Percentiles rank a stretch among this genome's conserved stretches.
phyloP scores from a whole-genome alignment of 2,888 invertebrate species.

The Macroteleia sp. region DNA sequence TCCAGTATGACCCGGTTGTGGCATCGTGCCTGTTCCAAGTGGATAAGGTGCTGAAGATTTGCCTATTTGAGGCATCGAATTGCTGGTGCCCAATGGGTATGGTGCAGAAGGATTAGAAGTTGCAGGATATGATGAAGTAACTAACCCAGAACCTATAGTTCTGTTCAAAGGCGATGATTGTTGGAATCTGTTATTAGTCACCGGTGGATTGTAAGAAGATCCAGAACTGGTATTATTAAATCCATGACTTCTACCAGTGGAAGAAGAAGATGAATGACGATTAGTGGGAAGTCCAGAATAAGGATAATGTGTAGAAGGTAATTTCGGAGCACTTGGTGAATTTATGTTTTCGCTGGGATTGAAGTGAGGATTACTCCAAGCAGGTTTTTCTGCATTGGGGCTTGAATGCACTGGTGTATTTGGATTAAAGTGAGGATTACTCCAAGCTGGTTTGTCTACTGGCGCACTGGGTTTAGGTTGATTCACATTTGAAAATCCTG shows the following conservation, averaged over 20 bases:
- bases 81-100: neutral
- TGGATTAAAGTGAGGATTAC: neutral
- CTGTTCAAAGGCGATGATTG: constrained; percentile 15
- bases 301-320: neutral
- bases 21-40: constrained; percentile 11
- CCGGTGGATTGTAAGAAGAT: neutral
- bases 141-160: neutral
- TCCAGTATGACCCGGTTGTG: constrained; percentile 47
- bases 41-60: constrained; percentile 36
- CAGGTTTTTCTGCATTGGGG: constrained; percentile 5
- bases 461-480: constrained; percentile 28
- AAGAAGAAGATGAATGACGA: constrained; percentile 1
- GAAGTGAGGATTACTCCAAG: constrained; percentile 18
- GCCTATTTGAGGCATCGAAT: constrained; percentile 12
- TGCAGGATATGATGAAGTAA: neutral
- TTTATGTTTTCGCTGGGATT: no score
- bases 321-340: neutral
- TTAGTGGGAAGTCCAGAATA: neutral
- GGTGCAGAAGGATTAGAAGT: constrained; percentile 15
- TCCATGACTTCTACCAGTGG: neutral
- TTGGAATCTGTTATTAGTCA: constrained; percentile 6
- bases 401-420: no score
- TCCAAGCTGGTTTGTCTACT: constrained; percentile 3
- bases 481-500: no score
- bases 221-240: constrained; percentile 2